Evolutionary conservation across 2,797 vertebrate species (phyloP), one percentile per base, ranked within the genome.

Genomic region (Paguma larvata): DNA sequence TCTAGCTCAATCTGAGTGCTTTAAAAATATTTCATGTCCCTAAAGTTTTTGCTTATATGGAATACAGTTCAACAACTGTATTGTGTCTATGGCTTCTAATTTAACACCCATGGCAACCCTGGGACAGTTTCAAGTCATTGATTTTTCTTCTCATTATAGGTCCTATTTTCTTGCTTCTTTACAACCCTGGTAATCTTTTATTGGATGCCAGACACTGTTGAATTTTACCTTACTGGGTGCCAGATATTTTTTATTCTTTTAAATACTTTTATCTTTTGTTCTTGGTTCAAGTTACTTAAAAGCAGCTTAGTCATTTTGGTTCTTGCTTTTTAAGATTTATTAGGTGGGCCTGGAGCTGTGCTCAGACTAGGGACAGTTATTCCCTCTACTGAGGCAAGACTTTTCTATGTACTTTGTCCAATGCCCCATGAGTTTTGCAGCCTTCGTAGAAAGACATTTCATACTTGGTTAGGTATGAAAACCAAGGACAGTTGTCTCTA

Each of bases 231-330:
- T 82, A 51, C 3, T 32, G 51, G 11, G 14, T 88, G 6, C 8
- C 46, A 80, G 8, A 51, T 91, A 67, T 86, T 56, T 87, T 78
- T 79, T 86, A 46, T 85, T 91, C n/a, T 65, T 92, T 25, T 41
- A 91, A 86, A 21, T 94, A 67, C 93, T 79, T 44, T 34, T 96
- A n/a, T 86, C 67, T 25, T 85, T 89, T 68, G 32, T 70, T 95
- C 30, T 91, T 38, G 32, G 32, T 67, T 83, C 13, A 75, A n/a
- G 68, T 84, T 87, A 62, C 14, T 75, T 80, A 62, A n/a, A 73
- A 95, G 86, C n/a, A 83, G 19, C 78, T 51, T 62, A 27, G 34
- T 48, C 34, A 11, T 79, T 78, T 27, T 89, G 18, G 13, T 83
- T 94, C 44, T 72, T 91, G 11, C 23, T 25, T 75, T 77, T 77